Conservation (phyloP, 1,140 invertebrate genomes). For the Penaeus japonicus region DNA sequence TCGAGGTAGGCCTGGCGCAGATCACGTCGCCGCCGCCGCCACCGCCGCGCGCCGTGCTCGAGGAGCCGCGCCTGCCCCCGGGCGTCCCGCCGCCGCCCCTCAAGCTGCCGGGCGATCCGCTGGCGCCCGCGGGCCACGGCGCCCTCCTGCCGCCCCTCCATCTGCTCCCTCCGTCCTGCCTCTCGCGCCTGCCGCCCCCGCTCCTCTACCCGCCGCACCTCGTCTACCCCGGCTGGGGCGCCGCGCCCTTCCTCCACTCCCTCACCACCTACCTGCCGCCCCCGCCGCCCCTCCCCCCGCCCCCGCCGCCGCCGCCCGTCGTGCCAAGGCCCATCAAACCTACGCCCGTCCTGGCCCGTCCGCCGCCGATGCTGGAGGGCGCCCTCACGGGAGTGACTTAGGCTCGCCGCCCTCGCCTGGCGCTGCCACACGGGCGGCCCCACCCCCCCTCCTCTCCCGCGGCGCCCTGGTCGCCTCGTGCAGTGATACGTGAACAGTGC, state of each 20-base stretch:
- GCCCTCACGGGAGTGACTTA: slow-evolving; percentile 35
- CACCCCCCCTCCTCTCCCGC: neutral
- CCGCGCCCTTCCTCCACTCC: slow-evolving; percentile 25
- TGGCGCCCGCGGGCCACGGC: neutral
- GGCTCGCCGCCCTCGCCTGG: neutral
- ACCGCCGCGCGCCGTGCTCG: neutral
- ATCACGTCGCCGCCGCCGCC: neutral
- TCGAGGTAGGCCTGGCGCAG: slow-evolving; percentile 33
- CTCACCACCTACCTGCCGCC: slow-evolving; percentile 21
- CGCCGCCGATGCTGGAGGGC: neutral
- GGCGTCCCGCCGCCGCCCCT: neutral
- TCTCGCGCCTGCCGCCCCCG: slow-evolving; percentile 29
- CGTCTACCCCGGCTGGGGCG: slow-evolving; percentile 27
- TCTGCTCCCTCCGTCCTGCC: slow-evolving; percentile 24
- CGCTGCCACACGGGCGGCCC: neutral
- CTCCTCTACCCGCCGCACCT: slow-evolving; percentile 31
- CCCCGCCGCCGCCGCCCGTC: slow-evolving; percentile 17
- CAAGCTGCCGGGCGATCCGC: neutral
- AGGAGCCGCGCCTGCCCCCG: neutral
- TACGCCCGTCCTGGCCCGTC: slow-evolving; percentile 25
- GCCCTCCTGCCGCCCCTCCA: neutral
- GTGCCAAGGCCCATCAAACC: slow-evolving; percentile 27
- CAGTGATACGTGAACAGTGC: neutral
- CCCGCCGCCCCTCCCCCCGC: slow-evolving; percentile 20
- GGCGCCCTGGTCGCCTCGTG: neutral